phyloP scores from a whole-genome alignment of 2,113 vertebrate species.

The Triplophysa siluroides region DNA sequence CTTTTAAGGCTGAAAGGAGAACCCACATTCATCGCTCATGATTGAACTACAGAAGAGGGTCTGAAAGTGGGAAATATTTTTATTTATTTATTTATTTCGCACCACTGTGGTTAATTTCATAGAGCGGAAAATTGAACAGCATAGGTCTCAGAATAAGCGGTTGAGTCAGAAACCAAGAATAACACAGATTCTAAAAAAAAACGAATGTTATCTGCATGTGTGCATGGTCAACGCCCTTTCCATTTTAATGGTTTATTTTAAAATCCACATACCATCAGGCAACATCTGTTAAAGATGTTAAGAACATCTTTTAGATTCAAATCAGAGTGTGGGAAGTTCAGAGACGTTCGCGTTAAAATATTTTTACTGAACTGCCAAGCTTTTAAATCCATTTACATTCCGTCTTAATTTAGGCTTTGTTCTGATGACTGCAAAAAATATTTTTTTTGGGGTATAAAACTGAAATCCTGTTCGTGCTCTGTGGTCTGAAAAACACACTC shows the following conservation, averaged over 20 bases:
- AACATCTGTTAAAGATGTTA: neutral
- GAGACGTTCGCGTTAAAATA: neutral
- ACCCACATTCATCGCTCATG: neutral
- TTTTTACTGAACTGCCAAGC: neutral
- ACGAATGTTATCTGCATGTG: neutral
- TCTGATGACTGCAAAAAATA: too few species aligned
- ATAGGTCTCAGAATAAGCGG: slow-evolving; percentile 8
- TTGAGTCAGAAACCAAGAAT: neutral
- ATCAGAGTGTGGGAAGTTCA: neutral
- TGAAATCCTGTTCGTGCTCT: too few species aligned
- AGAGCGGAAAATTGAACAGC: slow-evolving; percentile 23
- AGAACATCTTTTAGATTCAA: neutral
- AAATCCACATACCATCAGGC: neutral
- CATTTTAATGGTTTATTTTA: neutral
- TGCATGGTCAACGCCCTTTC: neutral
- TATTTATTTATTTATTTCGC: too few species aligned
- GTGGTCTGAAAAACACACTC: too few species aligned
- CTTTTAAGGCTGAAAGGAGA: slow-evolving; percentile 9
- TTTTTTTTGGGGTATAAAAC: too few species aligned
- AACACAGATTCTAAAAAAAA: slow-evolving; percentile 12
- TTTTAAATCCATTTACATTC: neutral
- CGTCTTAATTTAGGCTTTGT: neutral
- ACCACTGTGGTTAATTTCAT: slow-evolving; percentile 14
- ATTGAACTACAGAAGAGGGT: neutral
- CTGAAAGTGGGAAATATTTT: neutral